Evolutionary conservation across 2,113 vertebrate genomes (phyloP).

Genomic region (Aleadryas rufinucha): DNA sequence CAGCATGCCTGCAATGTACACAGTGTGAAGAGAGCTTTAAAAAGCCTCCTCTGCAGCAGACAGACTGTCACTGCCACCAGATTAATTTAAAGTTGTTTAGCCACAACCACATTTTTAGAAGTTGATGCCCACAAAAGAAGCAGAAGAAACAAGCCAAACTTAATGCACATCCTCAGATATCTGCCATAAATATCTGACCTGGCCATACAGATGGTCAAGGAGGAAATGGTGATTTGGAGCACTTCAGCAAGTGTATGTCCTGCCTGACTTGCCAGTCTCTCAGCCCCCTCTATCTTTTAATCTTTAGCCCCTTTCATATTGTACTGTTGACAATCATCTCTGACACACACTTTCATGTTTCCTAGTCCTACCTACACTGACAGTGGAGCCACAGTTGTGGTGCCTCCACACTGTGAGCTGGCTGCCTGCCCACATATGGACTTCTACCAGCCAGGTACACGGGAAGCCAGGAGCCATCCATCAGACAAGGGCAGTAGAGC

Average conservation of each 20-base stretch:
- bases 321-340: background rate
- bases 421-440: background rate
- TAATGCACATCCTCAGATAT: background rate
- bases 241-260: background rate
- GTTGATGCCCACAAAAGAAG: background rate
- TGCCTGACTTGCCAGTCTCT: background rate
- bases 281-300: background rate
- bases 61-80: background rate
- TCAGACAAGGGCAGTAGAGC: background rate
- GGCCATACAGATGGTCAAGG: background rate
- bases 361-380: background rate
- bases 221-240: background rate
- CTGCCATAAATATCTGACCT: background rate
- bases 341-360: background rate
- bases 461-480: background rate
- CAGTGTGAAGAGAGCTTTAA: background rate
- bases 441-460: background rate
- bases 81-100: background rate
- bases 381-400: background rate
- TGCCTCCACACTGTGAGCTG: background rate
- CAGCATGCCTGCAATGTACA: background rate
- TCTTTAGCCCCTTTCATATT: background rate
- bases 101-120: background rate
- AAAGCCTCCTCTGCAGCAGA: background rate
- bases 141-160: background rate